phyloP scores from a whole-genome alignment of 1,140 invertebrate species.

The Zaprionus africanus region DNA sequence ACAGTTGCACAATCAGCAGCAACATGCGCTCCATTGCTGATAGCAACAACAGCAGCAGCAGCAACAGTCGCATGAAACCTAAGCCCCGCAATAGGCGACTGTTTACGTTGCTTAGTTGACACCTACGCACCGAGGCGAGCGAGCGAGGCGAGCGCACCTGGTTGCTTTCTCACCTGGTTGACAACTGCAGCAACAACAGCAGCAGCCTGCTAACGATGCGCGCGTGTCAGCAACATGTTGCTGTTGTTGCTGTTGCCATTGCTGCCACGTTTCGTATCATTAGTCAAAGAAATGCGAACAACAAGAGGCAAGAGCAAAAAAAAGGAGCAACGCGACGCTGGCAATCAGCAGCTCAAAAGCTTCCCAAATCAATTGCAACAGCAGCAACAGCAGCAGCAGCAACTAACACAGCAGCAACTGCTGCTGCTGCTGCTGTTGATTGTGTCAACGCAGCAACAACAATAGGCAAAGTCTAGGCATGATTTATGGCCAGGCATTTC shows the following conservation, averaged over 20 bases:
- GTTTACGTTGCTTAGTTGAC: slow-evolving; percentile 40
- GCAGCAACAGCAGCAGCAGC: slow-evolving; percentile 43
- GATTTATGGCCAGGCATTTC: slow-evolving; percentile 77
- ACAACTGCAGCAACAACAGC: slow-evolving; percentile 26
- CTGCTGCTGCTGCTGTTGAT: slow-evolving; percentile 54
- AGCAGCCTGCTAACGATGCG: slow-evolving; percentile 68
- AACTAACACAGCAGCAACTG: slow-evolving; percentile 24
- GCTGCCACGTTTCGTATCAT: slow-evolving; percentile 73
- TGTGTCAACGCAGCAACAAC: slow-evolving; percentile 61
- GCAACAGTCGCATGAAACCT: slow-evolving; percentile 22
- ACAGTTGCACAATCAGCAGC: slow-evolving; percentile 46
- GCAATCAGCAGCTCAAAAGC: slow-evolving; percentile 73
- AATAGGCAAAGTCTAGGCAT: slow-evolving; percentile 72
- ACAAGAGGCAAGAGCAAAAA: slow-evolving; percentile 19
- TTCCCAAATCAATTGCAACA: slow-evolving; percentile 70
- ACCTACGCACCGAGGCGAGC: slow-evolving; percentile 46
- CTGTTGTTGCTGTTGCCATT: slow-evolving; percentile 27
- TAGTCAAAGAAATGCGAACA: slow-evolving; percentile 69
- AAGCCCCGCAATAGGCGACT: slow-evolving; percentile 31
- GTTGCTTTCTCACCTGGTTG: slow-evolving; percentile 27
- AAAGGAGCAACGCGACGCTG: slow-evolving; percentile 53
- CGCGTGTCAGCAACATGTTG: slow-evolving; percentile 76
- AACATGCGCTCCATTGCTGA: slow-evolving; percentile 26
- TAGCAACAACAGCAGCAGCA: slow-evolving; percentile 28
- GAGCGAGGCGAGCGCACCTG: slow-evolving; percentile 29